Percentiles rank a stretch among this genome's conserved stretches.
phyloP scores from a whole-genome alignment of 2,113 vertebrate genomes.

The Mastomys coucha region DNA sequence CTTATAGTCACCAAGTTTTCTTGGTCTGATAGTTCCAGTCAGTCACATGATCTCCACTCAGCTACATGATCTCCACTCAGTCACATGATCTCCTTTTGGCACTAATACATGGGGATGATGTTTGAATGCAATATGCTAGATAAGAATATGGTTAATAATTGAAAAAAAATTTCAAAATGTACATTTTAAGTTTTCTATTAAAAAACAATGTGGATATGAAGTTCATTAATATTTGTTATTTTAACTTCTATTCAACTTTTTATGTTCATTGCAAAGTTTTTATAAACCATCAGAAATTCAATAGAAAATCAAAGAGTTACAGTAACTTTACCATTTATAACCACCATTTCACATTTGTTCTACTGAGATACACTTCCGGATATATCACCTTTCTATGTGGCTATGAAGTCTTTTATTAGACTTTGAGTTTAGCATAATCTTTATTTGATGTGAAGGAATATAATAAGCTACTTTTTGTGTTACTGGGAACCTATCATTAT shows the following conservation, averaged over 20 bases:
- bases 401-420: background rate
- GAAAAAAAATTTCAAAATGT: background rate
- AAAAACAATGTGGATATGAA: background rate
- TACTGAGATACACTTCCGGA: background rate
- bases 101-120: background rate
- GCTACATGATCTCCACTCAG: background rate
- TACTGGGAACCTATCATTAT: background rate
- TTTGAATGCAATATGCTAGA: background rate
- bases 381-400: background rate
- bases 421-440: background rate
- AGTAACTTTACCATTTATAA: background rate
- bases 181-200: background rate
- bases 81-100: background rate
- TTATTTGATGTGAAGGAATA: background rate
- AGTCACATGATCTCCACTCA: background rate
- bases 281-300: conserved; percentile 21
- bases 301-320: conserved; percentile 26
- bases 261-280: background rate
- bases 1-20: background rate
- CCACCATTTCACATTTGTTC: background rate
- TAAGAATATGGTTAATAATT: background rate
- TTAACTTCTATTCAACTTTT: background rate
- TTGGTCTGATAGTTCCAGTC: background rate
- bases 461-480: background rate
- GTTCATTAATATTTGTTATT: background rate